Conservation (phyloP, 2,113 vertebrate genomes). For the Apistogramma diplotaenia region DNA sequence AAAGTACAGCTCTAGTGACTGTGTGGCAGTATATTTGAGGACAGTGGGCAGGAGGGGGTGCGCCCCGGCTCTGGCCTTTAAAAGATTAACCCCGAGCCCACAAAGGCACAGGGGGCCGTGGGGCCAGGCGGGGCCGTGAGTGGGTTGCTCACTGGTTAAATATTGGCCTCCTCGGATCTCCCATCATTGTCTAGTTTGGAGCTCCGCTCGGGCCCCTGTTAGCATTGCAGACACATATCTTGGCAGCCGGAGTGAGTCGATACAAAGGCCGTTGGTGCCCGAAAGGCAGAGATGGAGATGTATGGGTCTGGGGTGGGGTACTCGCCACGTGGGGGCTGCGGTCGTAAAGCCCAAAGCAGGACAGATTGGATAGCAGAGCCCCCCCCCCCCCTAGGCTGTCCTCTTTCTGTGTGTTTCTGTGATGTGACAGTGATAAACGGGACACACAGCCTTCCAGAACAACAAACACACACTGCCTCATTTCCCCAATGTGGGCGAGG, state of each 20-base stretch:
- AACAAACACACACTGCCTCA: constrained; percentile 76
- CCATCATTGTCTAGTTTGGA: constrained; percentile 75
- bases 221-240: constrained; percentile 60
- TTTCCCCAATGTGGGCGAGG: constrained; percentile 75
- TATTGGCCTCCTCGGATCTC: constrained; percentile 61
- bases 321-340: constrained; percentile 61
- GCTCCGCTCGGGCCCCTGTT: constrained; percentile 46
- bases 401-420: constrained; percentile 57
- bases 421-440: constrained; percentile 73
- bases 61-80: constrained; percentile 45
- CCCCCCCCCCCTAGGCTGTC: constrained; percentile 3
- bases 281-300: constrained; percentile 70
- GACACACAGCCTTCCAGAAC: constrained; percentile 59
- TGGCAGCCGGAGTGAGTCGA: constrained; percentile 68
- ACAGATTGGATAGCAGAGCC: constrained; percentile 67
- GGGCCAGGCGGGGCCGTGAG: constrained; percentile 56
- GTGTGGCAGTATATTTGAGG: constrained; percentile 69
- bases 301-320: constrained; percentile 61
- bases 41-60: constrained; percentile 52
- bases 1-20: constrained; percentile 73
- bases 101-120: constrained; percentile 58
- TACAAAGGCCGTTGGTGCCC: constrained; percentile 66
- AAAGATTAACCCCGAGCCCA: constrained; percentile 72
- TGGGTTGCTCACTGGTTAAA: constrained; percentile 71
- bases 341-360: constrained; percentile 64